Conservation (phyloP, 2,888 invertebrate species). For the Watsonalla cultraria region DNA sequence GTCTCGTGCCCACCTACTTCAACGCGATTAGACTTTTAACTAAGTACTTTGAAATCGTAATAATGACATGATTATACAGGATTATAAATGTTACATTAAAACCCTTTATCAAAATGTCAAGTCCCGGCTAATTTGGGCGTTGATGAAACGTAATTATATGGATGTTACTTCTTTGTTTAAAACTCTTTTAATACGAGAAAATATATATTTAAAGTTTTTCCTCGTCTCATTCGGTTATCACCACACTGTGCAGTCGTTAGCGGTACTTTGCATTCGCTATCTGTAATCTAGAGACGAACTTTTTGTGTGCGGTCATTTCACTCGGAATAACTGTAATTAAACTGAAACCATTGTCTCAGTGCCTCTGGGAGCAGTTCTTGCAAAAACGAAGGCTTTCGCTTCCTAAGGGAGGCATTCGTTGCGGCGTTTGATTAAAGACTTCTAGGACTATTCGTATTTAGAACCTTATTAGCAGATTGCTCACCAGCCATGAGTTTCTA, state of each 20-base stretch:
- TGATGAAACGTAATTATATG: too few relatives aligned
- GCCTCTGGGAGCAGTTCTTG: slow-evolving; percentile 1
- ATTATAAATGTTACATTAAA: too few relatives aligned
- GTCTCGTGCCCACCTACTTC: too few relatives aligned
- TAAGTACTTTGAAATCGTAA: too few relatives aligned
- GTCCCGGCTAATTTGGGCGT: too few relatives aligned
- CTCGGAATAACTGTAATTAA: slow-evolving; percentile 9
- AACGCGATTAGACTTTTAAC: too few relatives aligned
- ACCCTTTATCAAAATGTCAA: too few relatives aligned
- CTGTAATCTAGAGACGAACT: slow-evolving; percentile 24
- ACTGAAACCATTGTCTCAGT: slow-evolving; percentile 2
- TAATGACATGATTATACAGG: too few relatives aligned
- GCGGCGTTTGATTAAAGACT: slow-evolving; percentile 2
- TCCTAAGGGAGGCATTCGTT: slow-evolving; percentile 8
- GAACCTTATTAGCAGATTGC: neutral
- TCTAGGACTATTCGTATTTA: neutral
- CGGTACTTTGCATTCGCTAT: slow-evolving; percentile 28
- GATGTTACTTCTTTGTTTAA: neutral
- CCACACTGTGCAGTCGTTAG: slow-evolving; percentile 8
- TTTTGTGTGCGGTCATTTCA: slow-evolving; percentile 29
- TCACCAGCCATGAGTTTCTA: too few relatives aligned
- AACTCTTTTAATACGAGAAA: neutral
- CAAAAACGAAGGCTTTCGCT: slow-evolving; percentile 9
- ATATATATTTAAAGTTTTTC: neutral
- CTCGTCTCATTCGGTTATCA: neutral